Percentiles rank a stretch among this genome's conserved stretches.
These are phyloP conservation scores for Lutra lutra DNA, from an alignment of 2,797 vertebrate genomes.

Conservation along the genomic window DNA sequence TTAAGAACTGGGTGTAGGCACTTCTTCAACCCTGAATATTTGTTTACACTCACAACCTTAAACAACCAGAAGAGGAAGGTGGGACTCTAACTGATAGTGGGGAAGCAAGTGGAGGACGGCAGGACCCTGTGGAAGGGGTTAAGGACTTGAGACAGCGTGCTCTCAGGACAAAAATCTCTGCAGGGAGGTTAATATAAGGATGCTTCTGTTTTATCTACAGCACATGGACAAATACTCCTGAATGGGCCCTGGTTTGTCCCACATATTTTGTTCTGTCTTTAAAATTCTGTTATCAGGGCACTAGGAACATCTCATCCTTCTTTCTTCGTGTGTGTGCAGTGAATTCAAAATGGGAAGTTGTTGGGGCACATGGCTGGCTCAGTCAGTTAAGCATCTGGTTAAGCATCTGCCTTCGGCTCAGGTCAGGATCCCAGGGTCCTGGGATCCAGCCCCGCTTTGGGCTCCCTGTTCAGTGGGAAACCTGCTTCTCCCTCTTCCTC, in stretches of 20 bases:
- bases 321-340: background rate
- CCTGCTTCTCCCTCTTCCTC: background rate
- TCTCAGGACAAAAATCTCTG: constrained; percentile 9
- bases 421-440: background rate
- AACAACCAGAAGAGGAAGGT: background rate
- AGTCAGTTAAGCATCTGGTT: background rate
- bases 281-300: constrained; percentile 11
- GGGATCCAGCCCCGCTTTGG: background rate
- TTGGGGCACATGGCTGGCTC: background rate
- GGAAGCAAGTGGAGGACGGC: background rate
- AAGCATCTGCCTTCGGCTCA: background rate
- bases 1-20: background rate
- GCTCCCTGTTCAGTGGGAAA: background rate
- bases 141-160: background rate
- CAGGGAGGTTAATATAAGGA: background rate
- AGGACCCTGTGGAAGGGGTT: background rate
- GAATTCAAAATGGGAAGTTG: constrained; percentile 38
- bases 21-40: background rate
- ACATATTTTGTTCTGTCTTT: background rate
- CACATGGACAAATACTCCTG: background rate
- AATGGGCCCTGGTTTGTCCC: background rate
- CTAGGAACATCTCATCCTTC: background rate
- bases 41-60: background rate
- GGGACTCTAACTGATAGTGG: background rate
- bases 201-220: background rate